phyloP scores from a whole-genome alignment of 2,797 vertebrate species.

The Sphaeramia orbicularis region DNA sequence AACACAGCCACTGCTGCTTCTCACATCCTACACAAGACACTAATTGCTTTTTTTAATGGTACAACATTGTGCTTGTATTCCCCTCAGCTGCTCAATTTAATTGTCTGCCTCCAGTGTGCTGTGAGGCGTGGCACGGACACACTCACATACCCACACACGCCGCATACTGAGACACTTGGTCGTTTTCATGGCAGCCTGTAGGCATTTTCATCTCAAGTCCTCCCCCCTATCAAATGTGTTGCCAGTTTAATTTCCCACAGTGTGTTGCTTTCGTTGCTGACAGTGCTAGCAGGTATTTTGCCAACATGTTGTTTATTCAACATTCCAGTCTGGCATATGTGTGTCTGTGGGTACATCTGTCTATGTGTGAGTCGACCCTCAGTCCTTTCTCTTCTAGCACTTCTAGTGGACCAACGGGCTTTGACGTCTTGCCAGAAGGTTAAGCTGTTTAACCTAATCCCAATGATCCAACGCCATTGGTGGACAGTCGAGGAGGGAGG shows the following conservation, averaged over 20 bases:
- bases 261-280: slow-evolving; percentile 35
- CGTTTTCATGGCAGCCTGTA: slow-evolving; percentile 40
- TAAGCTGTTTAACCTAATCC: slow-evolving; percentile 78
- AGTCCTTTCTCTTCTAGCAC: slow-evolving; percentile 39
- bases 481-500: slow-evolving; percentile 45
- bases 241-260: slow-evolving; percentile 58
- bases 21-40: slow-evolving; percentile 24
- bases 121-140: slow-evolving; percentile 19
- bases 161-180: slow-evolving; percentile 7
- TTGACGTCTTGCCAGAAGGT: slow-evolving; percentile 62
- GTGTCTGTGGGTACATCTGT: not conserved
- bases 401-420: slow-evolving; percentile 35
- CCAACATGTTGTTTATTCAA: slow-evolving; percentile 43
- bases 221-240: slow-evolving; percentile 31
- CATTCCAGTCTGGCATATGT: slow-evolving; percentile 8
- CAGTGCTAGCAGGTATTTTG: slow-evolving; percentile 45
- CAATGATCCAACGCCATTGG: slow-evolving; percentile 56
- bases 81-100: slow-evolving; percentile 62
- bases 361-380: not conserved
- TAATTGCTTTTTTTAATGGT: slow-evolving; percentile 68
- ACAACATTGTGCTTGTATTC: slow-evolving; percentile 43
- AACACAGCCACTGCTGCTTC: not conserved
- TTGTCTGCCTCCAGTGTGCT: slow-evolving; percentile 54
- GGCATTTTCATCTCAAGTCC: slow-evolving; percentile 41
- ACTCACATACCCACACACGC: not conserved